phyloP scores from a whole-genome alignment of 2,888 invertebrate genomes.

The Meganola albula region DNA sequence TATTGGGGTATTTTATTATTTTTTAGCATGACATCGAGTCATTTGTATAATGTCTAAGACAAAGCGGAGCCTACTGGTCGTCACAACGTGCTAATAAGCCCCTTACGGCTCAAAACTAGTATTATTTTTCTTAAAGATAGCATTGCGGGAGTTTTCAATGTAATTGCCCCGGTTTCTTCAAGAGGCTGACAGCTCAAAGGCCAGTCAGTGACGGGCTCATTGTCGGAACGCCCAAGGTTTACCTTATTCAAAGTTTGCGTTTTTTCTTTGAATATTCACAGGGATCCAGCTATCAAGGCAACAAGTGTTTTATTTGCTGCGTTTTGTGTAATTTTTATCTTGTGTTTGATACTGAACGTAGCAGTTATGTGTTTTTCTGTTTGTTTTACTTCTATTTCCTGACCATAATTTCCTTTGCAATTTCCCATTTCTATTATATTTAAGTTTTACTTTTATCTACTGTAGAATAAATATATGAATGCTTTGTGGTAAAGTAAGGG shows the following conservation, averaged over 20 bases:
- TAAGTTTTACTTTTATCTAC: too few relatives aligned
- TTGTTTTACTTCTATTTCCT: slow-evolving; percentile 12
- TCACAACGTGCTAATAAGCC: slow-evolving; percentile 68
- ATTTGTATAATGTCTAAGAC: slow-evolving; percentile 32
- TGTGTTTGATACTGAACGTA: slow-evolving; percentile 4
- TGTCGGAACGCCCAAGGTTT: slow-evolving; percentile 72
- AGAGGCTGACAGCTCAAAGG: slow-evolving; percentile 74
- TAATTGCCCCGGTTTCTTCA: slow-evolving; percentile 76
- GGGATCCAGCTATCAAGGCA: slow-evolving; percentile 39
- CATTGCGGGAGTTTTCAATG: slow-evolving; percentile 71
- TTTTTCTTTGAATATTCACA: slow-evolving; percentile 59
- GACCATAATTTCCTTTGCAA: too few relatives aligned
- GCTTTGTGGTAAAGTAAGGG: too few relatives aligned
- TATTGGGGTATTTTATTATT: slow-evolving; percentile 28
- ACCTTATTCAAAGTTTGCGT: slow-evolving; percentile 69
- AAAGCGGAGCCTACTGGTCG: slow-evolving; percentile 38
- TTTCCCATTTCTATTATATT: too few relatives aligned
- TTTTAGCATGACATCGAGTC: slow-evolving; percentile 28
- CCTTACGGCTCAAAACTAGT: slow-evolving; percentile 58
- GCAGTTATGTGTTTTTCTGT: slow-evolving; percentile 4
- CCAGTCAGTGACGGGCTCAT: slow-evolving; percentile 68
- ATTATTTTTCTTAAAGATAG: slow-evolving; percentile 73
- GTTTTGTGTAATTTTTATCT: slow-evolving; percentile 16
- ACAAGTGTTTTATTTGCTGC: slow-evolving; percentile 34
- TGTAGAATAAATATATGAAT: too few relatives aligned